A percentile compares a stretch with the other conserved stretches of the same genome.
Conservation (phyloP, 2,888 invertebrate genomes). For the Tryphoninae sp. region DNA sequence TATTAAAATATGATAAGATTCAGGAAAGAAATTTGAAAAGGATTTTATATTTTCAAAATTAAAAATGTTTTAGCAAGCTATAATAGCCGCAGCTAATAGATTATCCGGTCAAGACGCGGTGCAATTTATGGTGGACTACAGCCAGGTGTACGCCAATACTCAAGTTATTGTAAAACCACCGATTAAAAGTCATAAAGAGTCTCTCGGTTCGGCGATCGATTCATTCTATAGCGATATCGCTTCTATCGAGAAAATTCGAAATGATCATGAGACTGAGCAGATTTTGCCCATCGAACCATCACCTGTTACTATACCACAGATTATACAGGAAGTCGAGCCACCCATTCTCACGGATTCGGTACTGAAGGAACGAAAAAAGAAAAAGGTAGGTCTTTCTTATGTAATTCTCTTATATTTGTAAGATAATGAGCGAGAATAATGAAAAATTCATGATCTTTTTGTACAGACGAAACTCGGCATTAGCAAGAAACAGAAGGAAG, state of each 20-base stretch:
- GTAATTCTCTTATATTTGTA: neutral
- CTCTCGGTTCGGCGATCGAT: conserved; percentile 82
- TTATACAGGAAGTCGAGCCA: conserved; percentile 66
- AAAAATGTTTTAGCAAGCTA: conserved; percentile 71
- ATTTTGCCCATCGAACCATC: conserved; percentile 56
- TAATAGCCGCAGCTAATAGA: conserved; percentile 76
- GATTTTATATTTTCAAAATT: conserved; percentile 3
- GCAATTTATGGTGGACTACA: conserved; percentile 77
- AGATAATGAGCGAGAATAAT: neutral
- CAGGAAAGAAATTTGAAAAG: neutral
- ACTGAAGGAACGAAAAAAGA: conserved; percentile 81
- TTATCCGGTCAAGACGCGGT: conserved; percentile 75
- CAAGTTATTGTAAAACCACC: conserved; percentile 80
- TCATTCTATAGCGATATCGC: conserved; percentile 86
- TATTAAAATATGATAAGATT: conserved; percentile 27
- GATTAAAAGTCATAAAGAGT: conserved; percentile 76
- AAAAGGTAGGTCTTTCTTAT: conserved; percentile 74
- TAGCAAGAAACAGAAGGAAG: conserved; percentile 87
- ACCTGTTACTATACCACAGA: conserved; percentile 60
- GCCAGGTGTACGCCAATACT: conserved; percentile 76
- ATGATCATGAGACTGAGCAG: conserved; percentile 67
- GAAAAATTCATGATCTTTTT: conserved; percentile 6
- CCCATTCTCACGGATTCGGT: conserved; percentile 67
- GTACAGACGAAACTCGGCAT: conserved; percentile 84
- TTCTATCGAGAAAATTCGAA: conserved; percentile 80